Evolutionary conservation across 2,113 vertebrate species (phyloP), one percentile per base, ranked within the genome.

Genomic region (Accipiter virgatus): DNA sequence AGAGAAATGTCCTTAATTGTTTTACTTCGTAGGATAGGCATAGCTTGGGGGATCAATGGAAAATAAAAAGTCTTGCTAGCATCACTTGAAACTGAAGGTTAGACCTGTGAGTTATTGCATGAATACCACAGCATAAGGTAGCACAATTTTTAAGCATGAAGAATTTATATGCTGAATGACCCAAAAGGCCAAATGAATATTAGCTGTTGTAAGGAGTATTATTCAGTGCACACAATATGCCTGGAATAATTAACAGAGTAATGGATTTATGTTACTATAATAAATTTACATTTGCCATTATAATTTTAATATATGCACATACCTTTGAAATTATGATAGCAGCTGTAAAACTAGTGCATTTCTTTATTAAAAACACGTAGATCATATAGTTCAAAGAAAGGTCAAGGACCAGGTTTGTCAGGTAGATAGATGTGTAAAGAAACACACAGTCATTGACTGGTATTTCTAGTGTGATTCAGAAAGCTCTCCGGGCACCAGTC

Each of bases 201-300:
- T 77, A 89, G 52, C 47, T 79, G 31, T 29, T 94, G 13, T 53
- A 79, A 2, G 4, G 66, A 66, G 75, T 75, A 84, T 67, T 86
- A 94, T 79, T 81, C 93, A 82, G 61, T 52, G 56, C 77, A 89
- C 84, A 89, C n/a, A 91, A 43, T 82, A 87, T 72, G 27, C 42
- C 73, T 71, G 47, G 43, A 87, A 96, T 79, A 95, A 91, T 95
- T 93, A 91, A 52, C 29, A 87, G 81, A 65, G 38, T 59, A 94
- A 87, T 67, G 48, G 85, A 86, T 96, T 94, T 91, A 50, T 89
- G 42, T 55, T 89, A 59, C 56, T 58, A 20, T 45, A 87, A 80
- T 67, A 93, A 78, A 85, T 93, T 84, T 95, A 56, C n/a, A 59
- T 73, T 84, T 84, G 29, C 68, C 53, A 68, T 81, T 65, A 52